Percentiles rank a stretch among this genome's conserved stretches.
Evolutionary conservation across 2,888 invertebrate genomes (phyloP).

Genomic region (Melikaiella ostensackeni): DNA sequence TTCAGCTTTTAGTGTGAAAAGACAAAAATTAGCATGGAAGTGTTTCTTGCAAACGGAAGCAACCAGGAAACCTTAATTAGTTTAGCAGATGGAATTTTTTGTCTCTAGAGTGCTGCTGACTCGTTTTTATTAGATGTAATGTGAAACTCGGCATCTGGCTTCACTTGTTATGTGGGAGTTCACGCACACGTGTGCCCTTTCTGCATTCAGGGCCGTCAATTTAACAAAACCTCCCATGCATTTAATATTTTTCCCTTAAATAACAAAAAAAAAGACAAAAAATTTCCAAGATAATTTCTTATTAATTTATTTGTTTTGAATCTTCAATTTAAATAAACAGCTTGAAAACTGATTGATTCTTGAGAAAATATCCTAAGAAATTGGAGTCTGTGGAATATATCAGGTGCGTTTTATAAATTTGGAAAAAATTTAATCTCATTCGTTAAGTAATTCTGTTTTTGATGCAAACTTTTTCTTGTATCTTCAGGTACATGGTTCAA

Average conservation of each 20-base stretch:
- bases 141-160: conserved; percentile 63
- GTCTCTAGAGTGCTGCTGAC: conserved; percentile 47
- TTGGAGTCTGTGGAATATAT: neutral
- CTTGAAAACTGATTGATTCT: neutral
- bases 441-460: neutral
- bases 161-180: conserved; percentile 58
- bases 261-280: neutral
- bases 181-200: conserved; percentile 33
- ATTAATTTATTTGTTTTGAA: neutral
- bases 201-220: conserved; percentile 19
- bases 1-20: conserved; percentile 1
- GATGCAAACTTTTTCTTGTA: neutral
- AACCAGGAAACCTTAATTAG: conserved; percentile 57
- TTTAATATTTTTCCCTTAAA: neutral
- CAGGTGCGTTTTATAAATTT: neutral
- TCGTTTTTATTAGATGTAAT: conserved; percentile 65
- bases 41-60: conserved; percentile 38
- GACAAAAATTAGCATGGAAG: conserved; percentile 36
- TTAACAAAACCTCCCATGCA: neutral
- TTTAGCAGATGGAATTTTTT: conserved; percentile 64
- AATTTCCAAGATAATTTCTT: neutral
- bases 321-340: neutral
- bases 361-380: neutral
- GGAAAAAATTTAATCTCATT: neutral
- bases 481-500: conserved; percentile 6